Evolutionary conservation across 2,888 invertebrate species (phyloP), one percentile per base, ranked within the genome.

Genomic region (Acanthosepion esculentum): DNA sequence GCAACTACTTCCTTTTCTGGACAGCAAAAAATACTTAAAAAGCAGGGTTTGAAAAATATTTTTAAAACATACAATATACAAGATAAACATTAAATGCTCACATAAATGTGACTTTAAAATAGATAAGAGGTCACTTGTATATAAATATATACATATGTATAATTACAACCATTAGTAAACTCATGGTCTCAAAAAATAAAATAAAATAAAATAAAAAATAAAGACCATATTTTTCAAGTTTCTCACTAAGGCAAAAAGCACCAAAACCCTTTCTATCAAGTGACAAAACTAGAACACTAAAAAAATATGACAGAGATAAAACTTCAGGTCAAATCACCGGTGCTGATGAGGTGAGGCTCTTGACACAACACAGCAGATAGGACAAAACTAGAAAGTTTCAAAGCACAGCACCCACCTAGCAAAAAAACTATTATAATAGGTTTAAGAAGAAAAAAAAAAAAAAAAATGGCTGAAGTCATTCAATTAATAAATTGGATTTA

Each of bases 71-170:
- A n/a, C 55, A 55, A 55, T 55, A 18, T 55, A 55, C 18, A n/a
- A 91, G 8, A 33, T 91, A 41, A 23, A 33, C 23, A 91, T n/a
- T 20, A n/a, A 91, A 48, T 48, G 33, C 41, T 41, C 15, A n/a
- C 33, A 33, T 7, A 91, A 48, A 91, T 91, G 23, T 91, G 33
- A 91, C 18, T 7, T 10, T 91, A n/a, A 41, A 10, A 33, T 91
- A 33, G 48, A 12, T 91, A 33, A n/a, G 33, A 20, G 12, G 23
- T 6, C 26, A 33, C 26, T 6, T 91, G 15, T 91, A 91, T 33
- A 41, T 91, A 41, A 7, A 91, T 91, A 41, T 48, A 92, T 92
- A 92, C 26, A 92, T 48, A 48, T 92, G 12, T 92, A 92, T 92
- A 92, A 6, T 15, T 50, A 92, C 41, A 41, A 41, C n/a, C 55